These are phyloP conservation scores for Onychomys leucogaster DNA, from an alignment of 2,797 vertebrate genomes.

Conservation along the genomic window DNA sequence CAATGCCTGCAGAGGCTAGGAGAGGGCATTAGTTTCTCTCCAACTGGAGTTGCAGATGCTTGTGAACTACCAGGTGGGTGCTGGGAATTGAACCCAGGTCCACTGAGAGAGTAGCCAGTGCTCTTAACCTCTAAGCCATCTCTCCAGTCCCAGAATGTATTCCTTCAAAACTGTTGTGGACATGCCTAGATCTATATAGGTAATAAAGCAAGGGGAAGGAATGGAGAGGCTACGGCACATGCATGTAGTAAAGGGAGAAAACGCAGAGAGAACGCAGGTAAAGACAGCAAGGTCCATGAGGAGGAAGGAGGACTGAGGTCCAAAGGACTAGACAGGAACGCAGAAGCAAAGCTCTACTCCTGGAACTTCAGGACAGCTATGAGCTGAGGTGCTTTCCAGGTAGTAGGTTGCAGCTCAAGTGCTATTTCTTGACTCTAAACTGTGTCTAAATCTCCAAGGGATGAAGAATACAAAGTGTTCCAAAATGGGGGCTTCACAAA, in stretches of 20 bases:
- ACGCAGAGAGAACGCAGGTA: background rate
- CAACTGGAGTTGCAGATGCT: background rate
- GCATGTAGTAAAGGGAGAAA: background rate
- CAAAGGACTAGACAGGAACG: background rate
- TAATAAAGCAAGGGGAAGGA: background rate
- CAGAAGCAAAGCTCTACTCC: background rate
- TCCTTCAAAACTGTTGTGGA: background rate
- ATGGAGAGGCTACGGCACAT: background rate
- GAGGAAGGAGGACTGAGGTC: background rate
- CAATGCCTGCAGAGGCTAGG: background rate
- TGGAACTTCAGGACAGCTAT: background rate
- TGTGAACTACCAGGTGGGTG: background rate
- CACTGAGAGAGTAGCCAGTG: background rate
- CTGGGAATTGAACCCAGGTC: background rate
- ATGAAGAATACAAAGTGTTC: background rate
- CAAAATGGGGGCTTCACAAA: background rate
- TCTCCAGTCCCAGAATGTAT: background rate
- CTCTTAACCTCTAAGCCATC: background rate
- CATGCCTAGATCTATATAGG: background rate
- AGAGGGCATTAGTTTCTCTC: background rate
- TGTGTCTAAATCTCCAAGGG: background rate
- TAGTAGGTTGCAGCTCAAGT: background rate
- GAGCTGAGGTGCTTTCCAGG: background rate
- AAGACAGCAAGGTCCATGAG: background rate
- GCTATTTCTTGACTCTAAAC: background rate